phyloP scores from a whole-genome alignment of 2,888 invertebrate species.

The Acanthoscelides obtectus region DNA sequence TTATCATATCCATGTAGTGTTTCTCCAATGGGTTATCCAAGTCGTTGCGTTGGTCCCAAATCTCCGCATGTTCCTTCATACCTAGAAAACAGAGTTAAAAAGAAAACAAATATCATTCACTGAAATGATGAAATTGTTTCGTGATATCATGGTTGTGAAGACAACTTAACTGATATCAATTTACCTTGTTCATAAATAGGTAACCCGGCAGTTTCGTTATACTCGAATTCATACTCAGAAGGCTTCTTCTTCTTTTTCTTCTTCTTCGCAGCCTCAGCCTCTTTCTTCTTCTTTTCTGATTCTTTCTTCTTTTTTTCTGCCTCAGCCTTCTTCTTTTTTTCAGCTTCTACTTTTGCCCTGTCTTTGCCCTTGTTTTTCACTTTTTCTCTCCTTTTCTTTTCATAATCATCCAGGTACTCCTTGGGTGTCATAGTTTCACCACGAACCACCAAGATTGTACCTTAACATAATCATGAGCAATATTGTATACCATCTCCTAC shows the following conservation, averaged over 20 bases:
- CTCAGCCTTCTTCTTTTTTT: conserved; percentile 29
- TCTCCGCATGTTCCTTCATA: conserved; percentile 47
- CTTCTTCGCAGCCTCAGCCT: conserved; percentile 35
- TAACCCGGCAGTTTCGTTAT: conserved; percentile 40
- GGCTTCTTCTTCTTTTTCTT: conserved; percentile 32
- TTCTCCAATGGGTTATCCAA: conserved; percentile 56
- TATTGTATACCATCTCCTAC: too few species aligned
- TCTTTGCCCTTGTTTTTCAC: conserved; percentile 26
- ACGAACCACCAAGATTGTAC: conserved; percentile 51
- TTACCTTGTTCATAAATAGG: conserved; percentile 43
- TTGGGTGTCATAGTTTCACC: conserved; percentile 58
- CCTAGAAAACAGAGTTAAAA: too few species aligned
- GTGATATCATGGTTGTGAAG: background rate
- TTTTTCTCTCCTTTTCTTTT: conserved; percentile 35
- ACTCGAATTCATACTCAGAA: conserved; percentile 32
- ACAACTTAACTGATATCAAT: background rate
- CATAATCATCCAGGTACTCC: conserved; percentile 51
- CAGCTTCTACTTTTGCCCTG: conserved; percentile 28
- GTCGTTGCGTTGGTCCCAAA: conserved; percentile 51
- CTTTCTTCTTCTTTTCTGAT: conserved; percentile 46
- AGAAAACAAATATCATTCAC: too few species aligned
- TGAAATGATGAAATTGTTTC: too few species aligned
- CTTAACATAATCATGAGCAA: too few species aligned
- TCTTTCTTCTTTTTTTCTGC: conserved; percentile 33
- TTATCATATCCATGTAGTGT: conserved; percentile 61